Evolutionary conservation across 2,888 invertebrate genomes (phyloP).

Genomic region (Tryphoninae sp.): DNA sequence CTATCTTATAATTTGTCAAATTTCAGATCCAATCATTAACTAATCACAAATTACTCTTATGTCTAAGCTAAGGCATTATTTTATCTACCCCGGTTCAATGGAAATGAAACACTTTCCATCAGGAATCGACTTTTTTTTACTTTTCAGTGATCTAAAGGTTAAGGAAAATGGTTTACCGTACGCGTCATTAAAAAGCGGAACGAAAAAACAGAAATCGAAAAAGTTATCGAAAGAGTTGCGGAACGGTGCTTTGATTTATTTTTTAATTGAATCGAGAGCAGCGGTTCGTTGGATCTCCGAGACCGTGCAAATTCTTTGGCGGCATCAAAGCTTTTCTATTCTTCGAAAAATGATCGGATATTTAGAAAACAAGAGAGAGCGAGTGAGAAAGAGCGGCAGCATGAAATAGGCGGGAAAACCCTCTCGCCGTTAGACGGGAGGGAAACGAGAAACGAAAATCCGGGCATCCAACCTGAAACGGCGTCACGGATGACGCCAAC

Average conservation of each 20-base stretch:
- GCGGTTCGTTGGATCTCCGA: constrained; percentile 38
- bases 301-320: constrained; percentile 64
- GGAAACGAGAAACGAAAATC: constrained; percentile 46
- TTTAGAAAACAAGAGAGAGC: constrained; percentile 2
- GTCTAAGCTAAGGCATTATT: too few relatives aligned
- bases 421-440: constrained; percentile 39
- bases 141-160: too few relatives aligned
- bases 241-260: constrained; percentile 13
- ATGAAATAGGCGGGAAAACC: constrained; percentile 6
- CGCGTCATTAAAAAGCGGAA: background rate
- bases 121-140: too few relatives aligned
- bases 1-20: too few relatives aligned
- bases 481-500: constrained; percentile 15
- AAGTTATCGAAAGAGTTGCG: background rate
- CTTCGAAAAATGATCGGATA: constrained; percentile 23
- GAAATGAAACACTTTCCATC: too few relatives aligned
- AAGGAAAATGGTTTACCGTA: constrained; percentile 2
- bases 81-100: too few relatives aligned
- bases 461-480: background rate
- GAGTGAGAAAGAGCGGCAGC: background rate
- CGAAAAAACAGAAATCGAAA: background rate
- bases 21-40: too few relatives aligned
- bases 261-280: constrained; percentile 30
- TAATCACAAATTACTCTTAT: too few relatives aligned
- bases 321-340: constrained; percentile 43